Evolutionary conservation across 1,140 invertebrate genomes (phyloP), one percentile per base, ranked within the genome.

Genomic region (Zophobas atratus): DNA sequence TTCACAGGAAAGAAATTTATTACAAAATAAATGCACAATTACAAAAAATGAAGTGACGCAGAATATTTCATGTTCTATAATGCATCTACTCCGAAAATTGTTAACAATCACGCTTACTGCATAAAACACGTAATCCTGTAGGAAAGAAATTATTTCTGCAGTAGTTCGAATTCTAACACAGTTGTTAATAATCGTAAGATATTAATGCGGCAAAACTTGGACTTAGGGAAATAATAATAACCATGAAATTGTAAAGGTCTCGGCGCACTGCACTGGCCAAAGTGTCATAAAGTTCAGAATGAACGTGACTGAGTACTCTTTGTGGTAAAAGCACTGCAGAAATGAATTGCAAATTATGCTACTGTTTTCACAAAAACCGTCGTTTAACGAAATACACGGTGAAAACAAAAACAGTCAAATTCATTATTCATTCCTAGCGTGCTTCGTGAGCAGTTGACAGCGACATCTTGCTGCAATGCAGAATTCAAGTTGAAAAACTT

Each of bases 231-330:
- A 20, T 20, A 20, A 70, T n/a, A 70, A 70, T 70, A 70, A 39
- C 36, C 6, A 70, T 51, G 36, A 70, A 70, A 6, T 38, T 70
- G 63, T 38, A 70, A n/a, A 39, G 63, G 63, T 39, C 43, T 41
- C 35, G n/a, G 36, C 6, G 1, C 41, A 38, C 63, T 39, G 63
- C 33, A 43, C 36, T n/a, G 20, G 2, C 49, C 4, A n/a, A 51
- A 51, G n/a, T 20, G 2, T 46, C 2, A 20, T 20, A 2, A 51
- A 51, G n/a, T 51, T 20, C 49, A 20, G 6, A 2, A 20, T 51
- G 20, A 51, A 20, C 20, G 20, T 51, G 49, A 51, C 49, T 2
- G n/a, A 51, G 49, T 51, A 6, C n/a, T 51, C 49, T 20, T 2
- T 51, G 43, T 46, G 3, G 43, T 46, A 20, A 20, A n/a, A 51